Evolutionary conservation across 2,113 vertebrate species (phyloP), one percentile per base, ranked within the genome.

Genomic region (Oophaga pumilio): DNA sequence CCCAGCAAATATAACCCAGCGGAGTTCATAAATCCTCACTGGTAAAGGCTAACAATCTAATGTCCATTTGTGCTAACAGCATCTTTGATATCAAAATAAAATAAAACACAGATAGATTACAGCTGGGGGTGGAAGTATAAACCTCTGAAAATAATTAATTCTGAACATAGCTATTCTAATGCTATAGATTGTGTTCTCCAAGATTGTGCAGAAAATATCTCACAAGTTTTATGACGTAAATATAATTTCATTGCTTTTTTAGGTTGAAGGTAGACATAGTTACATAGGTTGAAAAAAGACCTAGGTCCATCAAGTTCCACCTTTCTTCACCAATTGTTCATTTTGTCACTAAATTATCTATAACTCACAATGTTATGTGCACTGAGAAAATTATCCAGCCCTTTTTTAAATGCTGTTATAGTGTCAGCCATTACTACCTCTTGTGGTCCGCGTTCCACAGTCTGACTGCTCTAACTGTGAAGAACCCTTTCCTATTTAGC

Each of bases 21-120:
- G 60, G 59, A 26, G 15, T 24, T 49, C 10, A 87, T 12, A 73
- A 71, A 71, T 57, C 26, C 66, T 73, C 53, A 10, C 79, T 81
- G 66, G 64, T 87, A 81, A 77, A 68, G 60, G 74, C 56, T 62
- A 77, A 52, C 33, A 77, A 68, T 81, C 62, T 62, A 79, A 53
- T 71, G 53, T 80, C 85, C 50, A 15, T 49, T 43, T 60, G 18
- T 76, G 26, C 26, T 6, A 71, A 69, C 77, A 64, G 17, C 59
- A 4, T 18, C 33, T 26, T 43, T 28, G 28, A 0, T 24, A 33
- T 57, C 60, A 49, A 62, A 33, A 76, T 71, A 49, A 74, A 78
- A 49, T 1, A 85, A 43, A 18, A 62, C 20, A 76, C 14, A 78
- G n/a, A 57, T 79, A 57, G 52, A 57, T 18, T 26, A 9, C 69